phyloP scores from a whole-genome alignment of 1,140 invertebrate species.

The Macrobrachium rosenbergii region DNA sequence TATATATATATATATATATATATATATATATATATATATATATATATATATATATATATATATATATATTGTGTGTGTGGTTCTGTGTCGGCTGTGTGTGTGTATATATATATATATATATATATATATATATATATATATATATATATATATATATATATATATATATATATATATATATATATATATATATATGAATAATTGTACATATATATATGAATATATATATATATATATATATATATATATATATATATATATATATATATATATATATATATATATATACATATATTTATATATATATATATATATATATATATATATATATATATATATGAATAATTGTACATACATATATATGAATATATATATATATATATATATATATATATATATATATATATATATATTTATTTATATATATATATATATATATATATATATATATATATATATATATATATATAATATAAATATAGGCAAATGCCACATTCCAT shows the following conservation, averaged over 20 bases:
- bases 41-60: slow-evolving; percentile 10
- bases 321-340: background rate
- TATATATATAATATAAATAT: background rate
- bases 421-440: slow-evolving; percentile 22
- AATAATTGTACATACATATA: background rate
- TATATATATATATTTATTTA: slow-evolving; percentile 8
- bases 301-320: slow-evolving; percentile 7
- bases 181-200: slow-evolving; percentile 6
- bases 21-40: slow-evolving; percentile 12
- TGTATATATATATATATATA: background rate
- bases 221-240: background rate
- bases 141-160: slow-evolving; percentile 22
- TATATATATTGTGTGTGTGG: too few species aligned
- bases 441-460: slow-evolving; percentile 10
- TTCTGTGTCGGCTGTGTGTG: too few species aligned
- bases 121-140: slow-evolving; percentile 9
- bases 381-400: background rate
- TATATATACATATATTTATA: slow-evolving; percentile 12
- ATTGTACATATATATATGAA: background rate
- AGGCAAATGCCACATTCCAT: background rate
- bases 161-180: slow-evolving; percentile 9
- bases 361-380: background rate
- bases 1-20: slow-evolving; percentile 5
- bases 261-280: background rate
- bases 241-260: background rate